A percentile compares a stretch with the other conserved stretches of the same genome.
phyloP scores from a whole-genome alignment of 2,888 invertebrate species.

The Ichneumoninae sp. region DNA sequence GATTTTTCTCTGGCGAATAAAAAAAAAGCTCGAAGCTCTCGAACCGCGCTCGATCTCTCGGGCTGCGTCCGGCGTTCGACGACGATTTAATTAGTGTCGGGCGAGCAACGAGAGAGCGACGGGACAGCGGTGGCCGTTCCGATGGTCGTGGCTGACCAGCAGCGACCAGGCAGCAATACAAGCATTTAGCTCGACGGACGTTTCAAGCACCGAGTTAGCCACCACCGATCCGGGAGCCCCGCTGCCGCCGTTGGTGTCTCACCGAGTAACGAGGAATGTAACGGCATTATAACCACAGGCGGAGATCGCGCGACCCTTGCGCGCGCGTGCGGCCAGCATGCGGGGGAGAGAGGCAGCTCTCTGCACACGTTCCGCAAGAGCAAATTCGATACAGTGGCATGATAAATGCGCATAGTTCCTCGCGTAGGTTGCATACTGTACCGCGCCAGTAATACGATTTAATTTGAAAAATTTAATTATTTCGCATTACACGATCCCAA shows the following conservation, averaged over 20 bases:
- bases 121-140: constrained; percentile 40
- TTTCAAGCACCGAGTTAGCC: constrained; percentile 60
- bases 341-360: constrained; percentile 24
- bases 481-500: too few species aligned
- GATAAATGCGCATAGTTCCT: not conserved
- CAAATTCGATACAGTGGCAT: constrained; percentile 35
- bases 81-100: constrained; percentile 67
- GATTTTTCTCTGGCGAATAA: constrained; percentile 27
- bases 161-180: constrained; percentile 33
- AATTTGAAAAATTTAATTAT: constrained; percentile 4
- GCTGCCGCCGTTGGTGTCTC: constrained; percentile 38
- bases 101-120: constrained; percentile 37
- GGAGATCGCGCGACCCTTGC: constrained; percentile 60
- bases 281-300: constrained; percentile 63
- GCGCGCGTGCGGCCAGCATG: constrained; percentile 47
- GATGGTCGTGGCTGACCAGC: constrained; percentile 58
- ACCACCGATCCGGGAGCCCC: constrained; percentile 44
- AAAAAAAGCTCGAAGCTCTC: constrained; percentile 25
- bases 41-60: constrained; percentile 48
- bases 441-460: not conserved
- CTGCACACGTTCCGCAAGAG: not conserved
- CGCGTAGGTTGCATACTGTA: not conserved
- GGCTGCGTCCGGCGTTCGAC: constrained; percentile 59
- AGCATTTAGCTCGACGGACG: constrained; percentile 54
- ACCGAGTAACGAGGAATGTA: constrained; percentile 65